A percentile compares a stretch with the other conserved stretches of the same genome.
Conservation (phyloP, 2,113 vertebrate species). For the Gulo gulo region DNA sequence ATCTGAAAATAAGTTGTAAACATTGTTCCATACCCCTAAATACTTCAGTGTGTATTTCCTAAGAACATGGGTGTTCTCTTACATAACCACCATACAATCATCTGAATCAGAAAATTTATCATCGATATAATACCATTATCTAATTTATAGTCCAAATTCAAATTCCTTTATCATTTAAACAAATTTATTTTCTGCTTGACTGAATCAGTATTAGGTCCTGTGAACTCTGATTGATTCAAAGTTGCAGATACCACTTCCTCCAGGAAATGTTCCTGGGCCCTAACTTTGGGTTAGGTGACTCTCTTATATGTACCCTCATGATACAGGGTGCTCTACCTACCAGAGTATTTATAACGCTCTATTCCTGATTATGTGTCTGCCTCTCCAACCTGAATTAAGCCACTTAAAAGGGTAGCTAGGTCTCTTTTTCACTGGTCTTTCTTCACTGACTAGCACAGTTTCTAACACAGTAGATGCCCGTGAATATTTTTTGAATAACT, state of each 20-base stretch:
- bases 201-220: background rate
- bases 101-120: background rate
- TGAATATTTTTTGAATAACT: background rate
- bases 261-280: background rate
- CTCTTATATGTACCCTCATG: background rate
- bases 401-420: background rate
- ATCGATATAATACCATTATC: background rate
- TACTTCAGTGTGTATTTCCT: background rate
- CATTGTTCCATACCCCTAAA: background rate
- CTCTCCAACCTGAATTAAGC: background rate
- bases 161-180: background rate
- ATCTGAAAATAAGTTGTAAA: background rate
- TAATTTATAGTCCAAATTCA: background rate
- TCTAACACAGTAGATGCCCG: background rate
- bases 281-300: background rate
- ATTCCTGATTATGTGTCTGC: background rate
- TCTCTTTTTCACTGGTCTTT: background rate
- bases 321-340: background rate
- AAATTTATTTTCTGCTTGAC: background rate
- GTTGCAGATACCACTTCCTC: background rate
- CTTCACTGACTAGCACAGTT: background rate
- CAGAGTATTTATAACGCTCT: background rate
- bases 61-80: background rate
- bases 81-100: background rate
- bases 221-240: background rate